Percentiles rank a stretch among this genome's conserved stretches.
Conservation (phyloP, 2,888 invertebrate genomes). For the Sphaeridia pumilis region DNA sequence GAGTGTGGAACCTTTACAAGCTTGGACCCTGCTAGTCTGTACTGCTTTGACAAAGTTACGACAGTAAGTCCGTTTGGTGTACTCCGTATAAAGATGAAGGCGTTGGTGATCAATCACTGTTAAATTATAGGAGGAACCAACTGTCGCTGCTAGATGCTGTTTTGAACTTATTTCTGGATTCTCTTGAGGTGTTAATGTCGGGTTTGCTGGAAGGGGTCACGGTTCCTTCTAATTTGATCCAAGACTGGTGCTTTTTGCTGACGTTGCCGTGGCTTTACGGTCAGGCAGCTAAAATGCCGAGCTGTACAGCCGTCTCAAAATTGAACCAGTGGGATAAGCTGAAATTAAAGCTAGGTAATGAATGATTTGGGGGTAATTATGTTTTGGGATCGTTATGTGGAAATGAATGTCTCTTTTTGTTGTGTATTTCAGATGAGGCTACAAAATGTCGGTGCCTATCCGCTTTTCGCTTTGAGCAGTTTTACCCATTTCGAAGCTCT, state of each 20-base stretch:
- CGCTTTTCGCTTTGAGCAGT: constrained; percentile 6
- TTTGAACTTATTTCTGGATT: constrained; percentile 6
- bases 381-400: neutral
- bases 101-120: neutral
- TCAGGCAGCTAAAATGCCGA: neutral
- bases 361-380: neutral
- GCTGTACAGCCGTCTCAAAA: neutral
- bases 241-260: constrained; percentile 10
- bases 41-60: no score
- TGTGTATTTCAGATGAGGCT: neutral
- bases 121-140: neutral
- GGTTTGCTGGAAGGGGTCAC: neutral
- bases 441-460: neutral
- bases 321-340: neutral
- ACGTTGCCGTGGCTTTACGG: constrained; percentile 2
- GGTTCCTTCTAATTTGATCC: neutral
- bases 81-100: no score
- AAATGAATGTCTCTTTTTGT: neutral
- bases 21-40: no score
- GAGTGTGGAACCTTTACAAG: no score
- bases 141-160: neutral
- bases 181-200: neutral
- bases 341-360: neutral
- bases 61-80: no score
- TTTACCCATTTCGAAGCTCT: constrained; percentile 4